Base-by-base conservation (phyloP, 2,113 vertebrate species). In the Serilophus lunatus region DNA sequence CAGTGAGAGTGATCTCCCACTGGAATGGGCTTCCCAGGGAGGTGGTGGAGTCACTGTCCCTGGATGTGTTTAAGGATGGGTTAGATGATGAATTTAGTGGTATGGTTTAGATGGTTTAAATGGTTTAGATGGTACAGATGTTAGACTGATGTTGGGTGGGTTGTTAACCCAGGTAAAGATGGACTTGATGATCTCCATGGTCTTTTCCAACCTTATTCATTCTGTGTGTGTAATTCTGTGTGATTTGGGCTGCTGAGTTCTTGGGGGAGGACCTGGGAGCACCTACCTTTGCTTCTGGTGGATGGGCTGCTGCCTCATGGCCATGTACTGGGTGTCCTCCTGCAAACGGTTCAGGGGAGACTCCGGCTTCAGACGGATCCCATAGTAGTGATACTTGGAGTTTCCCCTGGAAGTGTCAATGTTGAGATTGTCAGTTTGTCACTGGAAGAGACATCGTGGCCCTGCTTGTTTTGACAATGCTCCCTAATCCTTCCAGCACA, bases 331-430 rank as follows among this genome's bases (percentile, higher is more conserved):
- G 0, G 98, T 98, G 94, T 99, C 99, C 83, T 99, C 99, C 97
- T 99, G 99, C 94, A 99, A 92, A 45, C 99, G 98, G 96, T 99
- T 99, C 82, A 99, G 98, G 0, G 99, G 99, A 0, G 99, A 99
- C 97, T 99, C 99, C 1, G 99, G 99, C 97, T 99, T 99, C 33
- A 99, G 98, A 7, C 99, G 99, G 96, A 99, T 99, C 74, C 99
- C 99, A 0, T 99, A 99, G 94, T 99, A 99, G 95, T 99, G 99
- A 82, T 99, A 99, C 93, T 99, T 99, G 10, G 99, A 99, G 98
- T 99, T 99, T 33, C 99, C 99, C 97, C 99, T 99, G 97, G 49
- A 88, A 95, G 69, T 0, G 70, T 0, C 66, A 64, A 3, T 0
- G 80, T 35, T 90, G 80, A 71, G 72, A 85, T 45, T 10, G 57